Evolutionary conservation across 1,140 invertebrate genomes (phyloP), one percentile per base, ranked within the genome.

Genomic region (Cydia fagiglandana): DNA sequence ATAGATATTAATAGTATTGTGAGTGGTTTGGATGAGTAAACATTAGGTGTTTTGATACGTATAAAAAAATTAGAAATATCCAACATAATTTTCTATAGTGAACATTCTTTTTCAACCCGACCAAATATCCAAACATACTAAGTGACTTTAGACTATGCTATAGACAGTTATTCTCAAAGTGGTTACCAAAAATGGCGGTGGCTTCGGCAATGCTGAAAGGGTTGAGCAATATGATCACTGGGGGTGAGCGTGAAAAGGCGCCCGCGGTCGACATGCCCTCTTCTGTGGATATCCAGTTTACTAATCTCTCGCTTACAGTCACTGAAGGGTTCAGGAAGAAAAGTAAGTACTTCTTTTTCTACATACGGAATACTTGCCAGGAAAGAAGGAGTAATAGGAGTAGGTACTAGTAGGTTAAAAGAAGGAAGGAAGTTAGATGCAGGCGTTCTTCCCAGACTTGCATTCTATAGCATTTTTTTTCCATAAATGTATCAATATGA

Each of bases 271-370:
- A 87, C 68, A 84, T 90, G 82, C 86, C 84, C 1, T 81, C 68
- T 5, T 81, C 88, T 5, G 90, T 90, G 56, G 87, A 91, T 70
- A 86, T 91, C n/a, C 87, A 89, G 47, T 91, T 91, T 50, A 85
- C 76, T 17, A 79, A 90, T 73, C 83, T 91, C 2, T 79, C 78
- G 0, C 76, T 88, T 75, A 84, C 78, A 75, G 86, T 90, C 13
- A 81, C 84, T 0, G 82, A 81, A 64, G 90, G 88, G 47, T 75
- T 90, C 5, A 79, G 78, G 38, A 81, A 78, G 56, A 85, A 81
- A 81, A 86, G 90, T 91, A 84, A 88, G 89, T 91, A 50, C n/a
- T 34, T 9, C 15, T 73, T n/a, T 53, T n/a, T 17, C 50, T 53
- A 17, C 20, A 41, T 34, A 34, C 34, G 5, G 34, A 30, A 30